Evolutionary conservation across 1,140 invertebrate species (phyloP).

Genomic region (Drosophila cardini): DNA sequence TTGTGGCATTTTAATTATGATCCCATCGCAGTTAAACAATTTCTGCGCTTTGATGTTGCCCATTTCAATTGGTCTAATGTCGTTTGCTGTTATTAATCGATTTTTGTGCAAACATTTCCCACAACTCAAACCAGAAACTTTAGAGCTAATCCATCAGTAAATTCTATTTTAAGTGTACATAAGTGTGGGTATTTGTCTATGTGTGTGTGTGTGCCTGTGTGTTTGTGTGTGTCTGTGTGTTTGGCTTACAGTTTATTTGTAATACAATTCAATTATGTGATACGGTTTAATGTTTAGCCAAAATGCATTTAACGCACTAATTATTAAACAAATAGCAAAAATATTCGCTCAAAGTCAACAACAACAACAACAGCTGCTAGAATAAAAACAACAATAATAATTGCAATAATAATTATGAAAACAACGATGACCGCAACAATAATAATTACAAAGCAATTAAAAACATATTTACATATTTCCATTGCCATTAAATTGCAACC

Average conservation of each 20-base stretch:
- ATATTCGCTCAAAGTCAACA: conserved; percentile 6
- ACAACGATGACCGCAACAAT: conserved; percentile 53
- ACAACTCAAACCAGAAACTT: background rate
- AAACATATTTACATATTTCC: conserved; percentile 71
- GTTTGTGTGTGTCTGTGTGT: conserved; percentile 15
- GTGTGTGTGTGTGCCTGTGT: background rate
- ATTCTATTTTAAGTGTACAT: background rate
- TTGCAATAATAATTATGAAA: conserved; percentile 11
- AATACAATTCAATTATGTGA: conserved; percentile 39
- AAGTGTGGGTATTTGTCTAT: background rate
- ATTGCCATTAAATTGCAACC: conserved; percentile 46
- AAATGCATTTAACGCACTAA: conserved; percentile 61
- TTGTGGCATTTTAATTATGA: conserved; percentile 52
- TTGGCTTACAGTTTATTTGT: conserved; percentile 17
- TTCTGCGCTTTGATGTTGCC: background rate
- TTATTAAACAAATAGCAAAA: conserved; percentile 60
- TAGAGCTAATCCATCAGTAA: conserved; percentile 11
- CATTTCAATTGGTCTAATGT: background rate
- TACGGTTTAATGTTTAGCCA: conserved; percentile 29
- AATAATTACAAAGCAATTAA: conserved; percentile 76
- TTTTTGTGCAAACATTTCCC: conserved; percentile 8
- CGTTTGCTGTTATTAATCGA: conserved; percentile 17
- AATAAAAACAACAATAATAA: conserved; percentile 30
- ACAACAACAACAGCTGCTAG: conserved; percentile 23
- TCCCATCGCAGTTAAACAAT: conserved; percentile 23